A percentile compares a stretch with the other conserved stretches of the same genome.
Conservation (phyloP, 2,113 vertebrate genomes). For the Dipodomys ordii region DNA sequence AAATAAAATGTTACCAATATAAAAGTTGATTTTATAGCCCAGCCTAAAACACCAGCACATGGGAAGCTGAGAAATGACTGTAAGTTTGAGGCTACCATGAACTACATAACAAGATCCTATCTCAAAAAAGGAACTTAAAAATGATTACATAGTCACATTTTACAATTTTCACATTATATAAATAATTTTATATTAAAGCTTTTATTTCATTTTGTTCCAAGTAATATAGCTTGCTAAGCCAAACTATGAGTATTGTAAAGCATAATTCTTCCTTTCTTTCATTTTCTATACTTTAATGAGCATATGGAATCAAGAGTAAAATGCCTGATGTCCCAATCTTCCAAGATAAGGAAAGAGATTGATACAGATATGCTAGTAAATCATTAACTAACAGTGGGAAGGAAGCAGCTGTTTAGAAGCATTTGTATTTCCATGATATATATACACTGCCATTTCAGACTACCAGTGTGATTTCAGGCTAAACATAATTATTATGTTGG, state of each 20-base stretch:
- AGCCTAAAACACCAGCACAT: not conserved
- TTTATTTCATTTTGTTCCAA: constrained; percentile 16
- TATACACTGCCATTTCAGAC: not conserved
- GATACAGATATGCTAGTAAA: not conserved
- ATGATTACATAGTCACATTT: constrained; percentile 10
- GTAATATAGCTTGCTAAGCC: constrained; percentile 46
- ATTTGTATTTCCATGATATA: not conserved
- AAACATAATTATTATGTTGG: not conserved
- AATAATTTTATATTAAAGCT: constrained; percentile 13
- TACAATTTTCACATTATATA: constrained; percentile 3
- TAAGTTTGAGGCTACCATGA: not conserved
- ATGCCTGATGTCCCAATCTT: not conserved
- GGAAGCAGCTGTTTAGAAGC: not conserved
- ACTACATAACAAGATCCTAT: not conserved
- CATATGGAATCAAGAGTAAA: constrained; percentile 2
- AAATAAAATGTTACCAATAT: constrained; percentile 47
- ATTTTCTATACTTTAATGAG: constrained; percentile 33
- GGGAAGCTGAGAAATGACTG: not conserved
- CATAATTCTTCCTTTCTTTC: not conserved
- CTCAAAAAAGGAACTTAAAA: not conserved
- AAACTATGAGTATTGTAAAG: not conserved
- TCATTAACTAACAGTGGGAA: not conserved
- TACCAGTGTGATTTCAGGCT: constrained; percentile 36
- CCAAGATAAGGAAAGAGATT: not conserved
- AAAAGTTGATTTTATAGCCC: constrained; percentile 26